Evolutionary conservation across 2,888 invertebrate species (phyloP).

Genomic region (Cheilosia impressa): DNA sequence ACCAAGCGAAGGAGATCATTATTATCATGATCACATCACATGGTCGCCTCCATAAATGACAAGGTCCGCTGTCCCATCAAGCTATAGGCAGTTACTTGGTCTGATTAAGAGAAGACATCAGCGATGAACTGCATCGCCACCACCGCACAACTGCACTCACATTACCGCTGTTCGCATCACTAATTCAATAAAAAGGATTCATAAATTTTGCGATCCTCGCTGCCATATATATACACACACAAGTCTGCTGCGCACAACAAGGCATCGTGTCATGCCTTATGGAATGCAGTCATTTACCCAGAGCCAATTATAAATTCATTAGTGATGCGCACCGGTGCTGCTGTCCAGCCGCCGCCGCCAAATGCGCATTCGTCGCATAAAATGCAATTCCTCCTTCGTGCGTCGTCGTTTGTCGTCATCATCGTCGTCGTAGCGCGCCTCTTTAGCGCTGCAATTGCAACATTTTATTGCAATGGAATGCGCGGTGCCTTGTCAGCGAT

Average conservation of each 20-base stretch:
- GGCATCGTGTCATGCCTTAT: constrained; percentile 69
- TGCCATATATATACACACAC: constrained; percentile 33
- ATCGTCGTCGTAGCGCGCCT: background rate
- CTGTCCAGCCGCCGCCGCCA: constrained; percentile 34
- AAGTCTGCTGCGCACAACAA: constrained; percentile 24
- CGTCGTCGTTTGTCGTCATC: constrained; percentile 1
- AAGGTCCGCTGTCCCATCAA: constrained; percentile 40
- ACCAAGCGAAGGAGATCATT: constrained; percentile 53
- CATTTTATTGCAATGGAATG: constrained; percentile 59
- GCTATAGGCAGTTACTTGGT: constrained; percentile 11
- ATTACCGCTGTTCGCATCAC: constrained; percentile 63
- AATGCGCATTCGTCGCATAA: constrained; percentile 66
- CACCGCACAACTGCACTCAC: constrained; percentile 7
- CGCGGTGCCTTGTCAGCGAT: constrained; percentile 44
- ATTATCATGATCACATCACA: constrained; percentile 73
- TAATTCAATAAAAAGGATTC: constrained; percentile 72
- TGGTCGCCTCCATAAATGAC: constrained; percentile 73
- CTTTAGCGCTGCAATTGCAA: constrained; percentile 13
- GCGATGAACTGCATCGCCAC: constrained; percentile 10
- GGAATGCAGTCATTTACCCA: constrained; percentile 73
- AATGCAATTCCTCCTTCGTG: constrained; percentile 36
- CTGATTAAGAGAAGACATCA: constrained; percentile 71
- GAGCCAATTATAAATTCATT: constrained; percentile 75
- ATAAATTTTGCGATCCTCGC: constrained; percentile 64
- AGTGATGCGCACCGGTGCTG: constrained; percentile 67